These are phyloP conservation scores for Leptothorax acervorum DNA, from an alignment of 2,888 invertebrate genomes.

Conservation along the genomic window DNA sequence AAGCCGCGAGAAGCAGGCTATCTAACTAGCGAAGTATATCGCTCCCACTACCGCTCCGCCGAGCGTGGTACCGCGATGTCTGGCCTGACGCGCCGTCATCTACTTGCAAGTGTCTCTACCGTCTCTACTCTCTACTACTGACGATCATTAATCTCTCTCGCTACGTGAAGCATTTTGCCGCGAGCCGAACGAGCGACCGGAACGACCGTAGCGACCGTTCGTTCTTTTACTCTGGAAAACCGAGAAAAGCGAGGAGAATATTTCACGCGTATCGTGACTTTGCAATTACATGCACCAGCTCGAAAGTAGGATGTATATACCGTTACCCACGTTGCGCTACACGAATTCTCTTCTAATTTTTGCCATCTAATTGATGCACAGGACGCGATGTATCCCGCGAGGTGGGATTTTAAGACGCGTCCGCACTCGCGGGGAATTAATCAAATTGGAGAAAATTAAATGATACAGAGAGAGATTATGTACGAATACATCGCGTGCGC, in stretches of 20 bases:
- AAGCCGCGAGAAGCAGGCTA: slow-evolving; percentile 14
- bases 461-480: background rate
- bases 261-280: slow-evolving; percentile 18
- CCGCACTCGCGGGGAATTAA: background rate
- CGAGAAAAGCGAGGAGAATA: background rate
- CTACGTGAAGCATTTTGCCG: background rate
- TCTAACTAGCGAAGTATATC: background rate
- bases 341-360: background rate
- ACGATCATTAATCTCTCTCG: slow-evolving; percentile 19
- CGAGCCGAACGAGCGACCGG: background rate
- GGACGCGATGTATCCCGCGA: background rate
- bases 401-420: background rate
- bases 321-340: background rate
- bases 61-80: slow-evolving; percentile 10
- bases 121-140: slow-evolving; percentile 56
- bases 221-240: background rate
- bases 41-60: background rate
- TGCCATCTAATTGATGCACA: background rate
- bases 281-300: background rate
- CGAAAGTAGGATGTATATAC: background rate
- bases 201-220: too few species aligned
- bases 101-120: slow-evolving; percentile 31
- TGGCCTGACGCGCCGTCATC: slow-evolving; percentile 35
- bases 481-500: slow-evolving; percentile 27
- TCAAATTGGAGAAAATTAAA: background rate